Evolutionary conservation across 2,113 vertebrate species (phyloP).

Genomic region (Australoheros scitulus): DNA sequence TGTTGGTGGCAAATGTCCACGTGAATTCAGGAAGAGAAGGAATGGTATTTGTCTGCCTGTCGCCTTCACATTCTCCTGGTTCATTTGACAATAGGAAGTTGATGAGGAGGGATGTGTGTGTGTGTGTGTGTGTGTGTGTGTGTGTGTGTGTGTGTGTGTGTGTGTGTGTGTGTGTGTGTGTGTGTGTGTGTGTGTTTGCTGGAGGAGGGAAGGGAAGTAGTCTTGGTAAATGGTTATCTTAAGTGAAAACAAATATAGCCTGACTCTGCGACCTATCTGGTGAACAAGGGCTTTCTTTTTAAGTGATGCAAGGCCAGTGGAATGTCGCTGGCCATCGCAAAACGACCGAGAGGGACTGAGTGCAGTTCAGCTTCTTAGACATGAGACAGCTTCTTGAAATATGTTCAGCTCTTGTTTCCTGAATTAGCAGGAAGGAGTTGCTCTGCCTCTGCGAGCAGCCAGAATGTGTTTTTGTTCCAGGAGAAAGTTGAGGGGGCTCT

Average conservation of each 20-base stretch:
- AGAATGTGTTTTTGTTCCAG: conserved; percentile 55
- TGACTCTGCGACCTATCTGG: conserved; percentile 66
- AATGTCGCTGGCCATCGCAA: conserved; percentile 60
- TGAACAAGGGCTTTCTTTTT: conserved; percentile 64
- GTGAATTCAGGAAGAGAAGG: conserved; percentile 54
- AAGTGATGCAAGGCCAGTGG: conserved; percentile 53
- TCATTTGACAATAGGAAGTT: conserved; percentile 60
- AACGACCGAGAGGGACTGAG: conserved; percentile 33
- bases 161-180: conserved; percentile 22
- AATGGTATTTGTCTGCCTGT: conserved; percentile 52
- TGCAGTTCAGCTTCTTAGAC: conserved; percentile 30
- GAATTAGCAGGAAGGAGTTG: conserved; percentile 40
- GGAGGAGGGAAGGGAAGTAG: conserved; percentile 42
- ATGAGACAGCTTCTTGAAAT: conserved; percentile 35
- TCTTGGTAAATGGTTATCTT: conserved; percentile 69
- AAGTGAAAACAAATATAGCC: conserved; percentile 72
- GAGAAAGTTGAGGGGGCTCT: conserved; percentile 36
- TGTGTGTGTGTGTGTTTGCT: conserved; percentile 17
- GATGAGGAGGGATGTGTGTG: conserved; percentile 10
- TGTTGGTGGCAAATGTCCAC: conserved; percentile 19
- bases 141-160: not conserved
- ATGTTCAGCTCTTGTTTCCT: conserved; percentile 38
- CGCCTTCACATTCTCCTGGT: conserved; percentile 14
- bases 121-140: not conserved
- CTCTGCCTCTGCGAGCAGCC: conserved; percentile 25